Evolutionary conservation across 2,797 vertebrate genomes (phyloP).

Genomic region (Pipistrellus nathusii): DNA sequence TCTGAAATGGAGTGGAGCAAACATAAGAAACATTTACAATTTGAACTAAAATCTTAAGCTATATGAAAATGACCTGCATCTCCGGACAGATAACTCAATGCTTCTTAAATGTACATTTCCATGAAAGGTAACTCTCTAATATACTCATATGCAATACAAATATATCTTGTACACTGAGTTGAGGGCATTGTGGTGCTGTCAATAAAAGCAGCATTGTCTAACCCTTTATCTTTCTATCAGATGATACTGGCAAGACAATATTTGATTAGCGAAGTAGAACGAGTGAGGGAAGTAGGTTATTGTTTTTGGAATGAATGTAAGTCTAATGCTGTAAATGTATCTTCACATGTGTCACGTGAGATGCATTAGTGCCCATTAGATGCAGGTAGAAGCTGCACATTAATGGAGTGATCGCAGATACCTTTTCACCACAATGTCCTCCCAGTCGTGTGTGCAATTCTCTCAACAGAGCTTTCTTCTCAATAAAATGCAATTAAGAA

Average conservation of each 20-base stretch:
- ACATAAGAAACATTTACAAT: conserved; percentile 45
- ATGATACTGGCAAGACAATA: conserved; percentile 79
- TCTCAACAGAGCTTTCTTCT: conserved; percentile 76
- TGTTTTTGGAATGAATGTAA: conserved; percentile 84
- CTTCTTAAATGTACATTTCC: conserved; percentile 33
- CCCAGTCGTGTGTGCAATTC: conserved; percentile 80
- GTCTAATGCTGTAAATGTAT: conserved; percentile 87
- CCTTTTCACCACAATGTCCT: conserved; percentile 87
- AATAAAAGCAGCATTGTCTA: conserved; percentile 73
- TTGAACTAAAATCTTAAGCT: background rate
- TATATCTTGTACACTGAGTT: background rate
- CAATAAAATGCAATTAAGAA: conserved; percentile 80
- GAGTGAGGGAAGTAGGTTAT: conserved; percentile 85
- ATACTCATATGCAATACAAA: background rate
- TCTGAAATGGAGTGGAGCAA: conserved; percentile 8
- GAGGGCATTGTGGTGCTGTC: conserved; percentile 67
- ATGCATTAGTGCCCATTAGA: conserved; percentile 91
- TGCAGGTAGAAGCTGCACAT: conserved; percentile 84
- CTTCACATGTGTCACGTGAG: conserved; percentile 85
- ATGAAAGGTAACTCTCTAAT: background rate
- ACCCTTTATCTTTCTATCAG: conserved; percentile 82
- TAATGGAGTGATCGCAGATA: conserved; percentile 83
- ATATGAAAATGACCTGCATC: background rate
- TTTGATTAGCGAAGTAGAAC: conserved; percentile 83
- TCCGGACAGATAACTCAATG: background rate